Conservation (phyloP, 2,888 invertebrate genomes). For the Atrina japonica region DNA sequence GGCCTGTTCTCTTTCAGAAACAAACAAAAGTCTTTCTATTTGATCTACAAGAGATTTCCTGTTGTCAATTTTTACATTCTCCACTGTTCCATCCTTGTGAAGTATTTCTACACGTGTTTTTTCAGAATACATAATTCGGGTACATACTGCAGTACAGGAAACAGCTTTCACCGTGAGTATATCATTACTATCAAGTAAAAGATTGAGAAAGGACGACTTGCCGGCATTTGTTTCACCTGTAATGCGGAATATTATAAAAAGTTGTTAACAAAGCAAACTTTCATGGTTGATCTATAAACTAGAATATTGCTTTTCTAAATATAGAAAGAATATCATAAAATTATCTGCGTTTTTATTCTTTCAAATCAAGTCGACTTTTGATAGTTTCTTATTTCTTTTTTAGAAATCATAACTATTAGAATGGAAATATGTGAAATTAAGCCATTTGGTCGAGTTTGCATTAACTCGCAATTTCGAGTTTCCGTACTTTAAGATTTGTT, state of each 20-base stretch:
- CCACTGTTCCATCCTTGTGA: conserved; percentile 45
- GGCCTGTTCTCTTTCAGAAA: conserved; percentile 17
- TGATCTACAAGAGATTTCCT: conserved; percentile 14
- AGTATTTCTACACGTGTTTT: conserved; percentile 50
- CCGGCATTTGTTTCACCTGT: conserved; percentile 76
- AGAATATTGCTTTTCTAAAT: no score
- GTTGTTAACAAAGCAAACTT: no score
- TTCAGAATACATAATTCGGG: conserved; percentile 60
- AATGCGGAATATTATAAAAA: background rate
- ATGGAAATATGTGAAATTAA: no score
- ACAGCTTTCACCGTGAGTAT: conserved; percentile 65
- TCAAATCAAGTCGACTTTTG: no score
- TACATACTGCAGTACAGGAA: conserved; percentile 71
- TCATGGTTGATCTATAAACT: no score
- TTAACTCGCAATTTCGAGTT: no score
- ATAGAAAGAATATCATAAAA: no score
- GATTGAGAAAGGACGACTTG: conserved; percentile 73
- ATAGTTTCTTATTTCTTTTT: no score
- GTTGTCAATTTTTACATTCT: conserved; percentile 19
- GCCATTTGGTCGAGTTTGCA: no score
- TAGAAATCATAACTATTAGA: no score
- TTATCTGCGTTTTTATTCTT: no score
- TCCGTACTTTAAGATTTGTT: no score
- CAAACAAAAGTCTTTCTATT: conserved; percentile 18
- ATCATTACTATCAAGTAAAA: conserved; percentile 63